phyloP scores from a whole-genome alignment of 2,888 invertebrate genomes.

The Nomada fabriciana region DNA sequence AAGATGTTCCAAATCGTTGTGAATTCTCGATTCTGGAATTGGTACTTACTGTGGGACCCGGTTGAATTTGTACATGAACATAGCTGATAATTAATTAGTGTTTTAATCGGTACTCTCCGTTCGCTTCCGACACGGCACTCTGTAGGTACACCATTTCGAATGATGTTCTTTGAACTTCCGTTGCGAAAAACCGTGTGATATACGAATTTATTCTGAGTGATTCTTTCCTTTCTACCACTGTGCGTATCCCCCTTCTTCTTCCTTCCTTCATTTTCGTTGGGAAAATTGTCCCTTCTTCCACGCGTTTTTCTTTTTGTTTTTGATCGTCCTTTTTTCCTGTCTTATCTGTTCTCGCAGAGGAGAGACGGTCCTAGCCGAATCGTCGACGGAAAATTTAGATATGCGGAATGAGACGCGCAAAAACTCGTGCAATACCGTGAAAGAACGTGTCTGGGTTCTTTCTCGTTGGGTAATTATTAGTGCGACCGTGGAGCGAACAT shows the following conservation, averaged over 20 bases:
- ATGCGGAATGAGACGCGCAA: conserved; percentile 23
- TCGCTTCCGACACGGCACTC: conserved; percentile 7
- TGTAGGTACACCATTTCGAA: conserved; percentile 10
- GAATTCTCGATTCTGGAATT: conserved; percentile 18
- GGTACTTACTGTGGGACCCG: conserved; percentile 9
- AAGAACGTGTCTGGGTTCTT: conserved; percentile 21
- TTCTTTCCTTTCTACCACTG: conserved; percentile 21
- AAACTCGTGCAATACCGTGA: conserved; percentile 61
- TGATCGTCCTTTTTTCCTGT: not conserved
- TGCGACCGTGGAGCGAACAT: not conserved
- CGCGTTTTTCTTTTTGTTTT: not conserved
- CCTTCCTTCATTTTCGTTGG: not conserved
- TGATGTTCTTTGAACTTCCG: conserved; percentile 9
- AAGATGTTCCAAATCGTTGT: conserved; percentile 19
- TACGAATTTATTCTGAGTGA: not conserved
- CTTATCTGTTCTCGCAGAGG: not conserved
- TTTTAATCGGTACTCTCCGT: conserved; percentile 7
- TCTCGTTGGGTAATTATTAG: not conserved
- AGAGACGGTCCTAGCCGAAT: conserved; percentile 14
- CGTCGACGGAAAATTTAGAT: conserved; percentile 8
- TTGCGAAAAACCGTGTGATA: conserved; percentile 13
- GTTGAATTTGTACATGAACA: conserved; percentile 42
- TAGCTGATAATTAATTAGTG: conserved; percentile 26
- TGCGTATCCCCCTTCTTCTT: not conserved
- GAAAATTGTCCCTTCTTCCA: not conserved